Evolutionary conservation across 2,888 invertebrate species (phyloP).

Genomic region (Nowickia ferox): DNA sequence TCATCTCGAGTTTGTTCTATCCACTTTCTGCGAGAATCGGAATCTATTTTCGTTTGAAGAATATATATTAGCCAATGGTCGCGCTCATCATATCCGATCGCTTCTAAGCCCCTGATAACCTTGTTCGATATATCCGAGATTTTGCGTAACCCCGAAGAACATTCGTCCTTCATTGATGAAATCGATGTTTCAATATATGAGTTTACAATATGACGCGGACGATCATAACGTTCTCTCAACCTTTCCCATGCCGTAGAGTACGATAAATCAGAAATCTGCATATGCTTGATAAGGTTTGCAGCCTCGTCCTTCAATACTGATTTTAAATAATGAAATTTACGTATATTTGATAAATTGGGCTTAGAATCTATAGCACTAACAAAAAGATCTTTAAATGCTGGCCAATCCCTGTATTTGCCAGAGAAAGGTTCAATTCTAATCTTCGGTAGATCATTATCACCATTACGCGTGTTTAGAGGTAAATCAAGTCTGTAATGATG

Average conservation of each 20-base stretch:
- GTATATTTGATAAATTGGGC: conserved; percentile 13
- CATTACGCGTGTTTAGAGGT: too few species aligned
- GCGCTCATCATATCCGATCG: conserved; percentile 2
- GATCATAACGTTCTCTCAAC: not conserved
- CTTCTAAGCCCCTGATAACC: conserved; percentile 28
- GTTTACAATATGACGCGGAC: too few species aligned
- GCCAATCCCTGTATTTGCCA: conserved; percentile 67
- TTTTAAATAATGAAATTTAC: conserved; percentile 59
- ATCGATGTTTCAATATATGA: not conserved
- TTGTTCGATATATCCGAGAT: conserved; percentile 18
- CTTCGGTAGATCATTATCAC: conserved; percentile 47
- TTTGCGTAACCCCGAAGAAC: not conserved
- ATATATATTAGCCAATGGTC: conserved; percentile 32
- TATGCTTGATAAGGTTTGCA: conserved; percentile 14
- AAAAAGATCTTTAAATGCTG: conserved; percentile 59
- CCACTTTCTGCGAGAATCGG: conserved; percentile 26
- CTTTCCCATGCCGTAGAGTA: not conserved
- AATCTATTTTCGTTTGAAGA: conserved; percentile 14
- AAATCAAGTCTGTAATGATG: too few species aligned
- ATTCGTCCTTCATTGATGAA: not conserved
- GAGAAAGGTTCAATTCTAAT: conserved; percentile 51
- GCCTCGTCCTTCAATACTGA: conserved; percentile 51
- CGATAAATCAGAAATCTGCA: not conserved
- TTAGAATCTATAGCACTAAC: conserved; percentile 51
- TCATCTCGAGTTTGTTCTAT: conserved; percentile 23